Evolutionary conservation across 2,797 vertebrate species (phyloP).

Genomic region (Anguilla pacifica): DNA sequence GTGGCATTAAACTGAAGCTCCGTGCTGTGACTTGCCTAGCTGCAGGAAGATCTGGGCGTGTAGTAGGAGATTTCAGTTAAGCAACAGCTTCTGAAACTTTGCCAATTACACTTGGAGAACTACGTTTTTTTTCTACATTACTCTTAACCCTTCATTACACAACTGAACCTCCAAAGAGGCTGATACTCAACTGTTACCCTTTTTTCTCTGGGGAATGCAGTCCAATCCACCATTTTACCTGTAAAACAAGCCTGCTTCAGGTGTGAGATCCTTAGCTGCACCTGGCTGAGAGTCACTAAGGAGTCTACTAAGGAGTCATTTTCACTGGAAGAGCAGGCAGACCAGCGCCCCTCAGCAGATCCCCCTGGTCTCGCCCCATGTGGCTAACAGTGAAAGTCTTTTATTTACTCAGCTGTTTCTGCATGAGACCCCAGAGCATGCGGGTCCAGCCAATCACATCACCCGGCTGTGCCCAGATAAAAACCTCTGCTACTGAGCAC

Average conservation of each 20-base stretch:
- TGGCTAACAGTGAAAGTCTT: neutral
- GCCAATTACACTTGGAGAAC: neutral
- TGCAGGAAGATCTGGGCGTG: neutral
- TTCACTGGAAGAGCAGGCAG: neutral
- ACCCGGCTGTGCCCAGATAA: neutral
- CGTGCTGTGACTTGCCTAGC: neutral
- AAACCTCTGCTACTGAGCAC: neutral
- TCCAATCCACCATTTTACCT: neutral
- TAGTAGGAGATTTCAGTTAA: neutral
- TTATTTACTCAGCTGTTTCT: neutral
- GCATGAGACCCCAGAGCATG: neutral
- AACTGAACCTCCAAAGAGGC: neutral
- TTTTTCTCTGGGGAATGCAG: neutral
- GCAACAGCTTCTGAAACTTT: neutral
- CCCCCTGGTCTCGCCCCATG: neutral
- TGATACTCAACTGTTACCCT: neutral
- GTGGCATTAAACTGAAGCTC: neutral
- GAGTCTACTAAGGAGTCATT: neutral
- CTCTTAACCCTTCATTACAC: neutral
- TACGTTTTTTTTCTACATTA: neutral
- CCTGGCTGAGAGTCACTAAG: neutral
- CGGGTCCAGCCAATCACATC: neutral
- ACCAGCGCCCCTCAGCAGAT: neutral
- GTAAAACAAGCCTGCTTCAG: neutral
- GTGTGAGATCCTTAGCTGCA: neutral